These are phyloP conservation scores for Cyclophora punctaria DNA, from an alignment of 2,888 invertebrate genomes.

Conservation along the genomic window DNA sequence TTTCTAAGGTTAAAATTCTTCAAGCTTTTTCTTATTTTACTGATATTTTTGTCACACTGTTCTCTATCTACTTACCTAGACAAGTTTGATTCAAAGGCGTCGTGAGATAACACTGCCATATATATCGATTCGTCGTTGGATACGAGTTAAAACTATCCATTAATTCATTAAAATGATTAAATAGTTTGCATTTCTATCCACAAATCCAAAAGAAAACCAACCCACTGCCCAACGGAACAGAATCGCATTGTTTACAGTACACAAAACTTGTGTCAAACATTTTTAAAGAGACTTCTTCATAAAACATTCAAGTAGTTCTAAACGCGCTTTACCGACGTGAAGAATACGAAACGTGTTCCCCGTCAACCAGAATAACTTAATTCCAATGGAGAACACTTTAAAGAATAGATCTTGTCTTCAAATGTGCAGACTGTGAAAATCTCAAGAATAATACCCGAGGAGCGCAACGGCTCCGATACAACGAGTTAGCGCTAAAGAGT, in stretches of 20 bases:
- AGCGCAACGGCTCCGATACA: slow-evolving; percentile 55
- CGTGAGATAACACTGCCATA: too few species aligned
- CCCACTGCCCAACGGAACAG: not conserved
- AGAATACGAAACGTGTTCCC: slow-evolving; percentile 33
- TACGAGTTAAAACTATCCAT: too few species aligned
- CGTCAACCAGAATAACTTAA: slow-evolving; percentile 44
- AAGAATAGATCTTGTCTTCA: slow-evolving; percentile 47
- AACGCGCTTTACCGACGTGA: slow-evolving; percentile 15
- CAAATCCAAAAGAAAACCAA: too few species aligned
- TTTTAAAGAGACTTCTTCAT: slow-evolving; percentile 17
- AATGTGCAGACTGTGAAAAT: slow-evolving; percentile 60
- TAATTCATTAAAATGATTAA: too few species aligned
- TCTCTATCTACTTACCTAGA: too few species aligned
- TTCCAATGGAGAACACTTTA: slow-evolving; percentile 51
- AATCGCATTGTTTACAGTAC: slow-evolving; percentile 11
- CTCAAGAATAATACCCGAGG: slow-evolving; percentile 60
- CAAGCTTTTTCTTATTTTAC: too few species aligned
- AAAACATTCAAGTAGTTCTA: slow-evolving; percentile 20
- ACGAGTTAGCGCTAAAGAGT: slow-evolving; percentile 47
- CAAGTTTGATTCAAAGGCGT: too few species aligned
- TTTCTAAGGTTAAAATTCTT: too few species aligned
- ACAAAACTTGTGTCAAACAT: slow-evolving; percentile 16
- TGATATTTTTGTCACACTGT: too few species aligned
- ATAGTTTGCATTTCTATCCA: too few species aligned
- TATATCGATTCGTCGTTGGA: too few species aligned